Conservation (phyloP, 2,888 invertebrate species). For the Eulithis testata region DNA sequence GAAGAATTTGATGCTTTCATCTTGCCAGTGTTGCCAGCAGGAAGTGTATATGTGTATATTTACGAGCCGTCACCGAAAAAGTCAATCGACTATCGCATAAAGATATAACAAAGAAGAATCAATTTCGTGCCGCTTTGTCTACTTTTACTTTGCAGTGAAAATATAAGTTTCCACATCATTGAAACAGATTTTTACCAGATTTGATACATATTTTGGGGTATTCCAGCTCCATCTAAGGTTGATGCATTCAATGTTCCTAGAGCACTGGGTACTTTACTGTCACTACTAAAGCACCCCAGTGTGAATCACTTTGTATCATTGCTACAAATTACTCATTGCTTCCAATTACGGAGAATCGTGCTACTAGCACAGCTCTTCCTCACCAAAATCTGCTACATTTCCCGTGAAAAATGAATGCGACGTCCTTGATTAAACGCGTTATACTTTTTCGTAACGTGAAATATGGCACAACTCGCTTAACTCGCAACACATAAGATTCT, state of each 20-base stretch:
- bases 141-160: too few species aligned
- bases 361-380: slow-evolving; percentile 48
- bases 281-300: too few species aligned
- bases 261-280: too few species aligned
- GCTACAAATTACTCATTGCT: neutral
- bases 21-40: slow-evolving; percentile 51
- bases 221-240: neutral
- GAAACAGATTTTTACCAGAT: too few species aligned
- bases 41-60: slow-evolving; percentile 67
- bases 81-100: slow-evolving; percentile 32
- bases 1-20: slow-evolving; percentile 66
- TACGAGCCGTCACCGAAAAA: slow-evolving; percentile 44
- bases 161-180: too few species aligned
- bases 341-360: slow-evolving; percentile 40
- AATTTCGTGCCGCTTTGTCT: too few species aligned
- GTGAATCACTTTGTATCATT: neutral
- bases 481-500: slow-evolving; percentile 38
- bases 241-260: neutral
- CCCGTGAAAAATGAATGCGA: slow-evolving; percentile 42
- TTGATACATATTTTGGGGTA: neutral
- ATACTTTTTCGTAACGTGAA: slow-evolving; percentile 44
- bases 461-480: slow-evolving; percentile 39
- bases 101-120: neutral
- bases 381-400: slow-evolving; percentile 32
- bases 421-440: slow-evolving; percentile 62